Evolutionary conservation across 30 jellyfish, hydroid and myxozoan species (phyloP), one percentile per base, ranked within the genome.

Genomic region (Aurelia aurita complex sp. Pacific): DNA sequence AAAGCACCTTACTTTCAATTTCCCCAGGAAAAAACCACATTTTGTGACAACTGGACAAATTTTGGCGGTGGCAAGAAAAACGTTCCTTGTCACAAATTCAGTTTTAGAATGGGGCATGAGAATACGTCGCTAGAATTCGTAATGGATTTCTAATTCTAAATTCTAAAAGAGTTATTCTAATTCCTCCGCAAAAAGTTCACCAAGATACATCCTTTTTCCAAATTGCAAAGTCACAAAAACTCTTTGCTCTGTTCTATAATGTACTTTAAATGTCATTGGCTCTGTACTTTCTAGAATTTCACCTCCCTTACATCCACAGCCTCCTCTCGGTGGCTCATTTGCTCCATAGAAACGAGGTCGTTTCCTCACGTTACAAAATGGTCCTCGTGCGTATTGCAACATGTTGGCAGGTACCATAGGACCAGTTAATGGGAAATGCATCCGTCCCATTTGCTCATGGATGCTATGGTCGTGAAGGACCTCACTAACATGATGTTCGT

Each of bases 131-230:
- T 23, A 5, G 57, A 9, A 0, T 46, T 46, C 57, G 57, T 8
- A 8, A 8, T 46, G 57, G 57, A 46, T 46, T 46, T 46, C 57
- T 46, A 46, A 4, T 5, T 46, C 15, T 6, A 6, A 46, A 46
- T 46, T 46, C 12, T 46, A 6, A 4, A 46, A 8, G 8, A 46
- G 57, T 6, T 64, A 80, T 46, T 88, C 96, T 51, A 80, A 73
- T 43, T 78, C 96, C 64, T 88, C 96, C 2, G 91, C 89, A 79
- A 69, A 88, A 4, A 78, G 88, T 71, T 79, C 96, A 15, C 91
- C 91, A 4, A 86, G 55, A 52, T 86, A 86, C 88, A 77, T 86
- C 18, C 69, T 85, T 66, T 77, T 77, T 7, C 88, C 96, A 33
- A 86, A 73, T 46, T 86, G 89, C 73, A 86, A 55, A 15, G 96